Evolutionary conservation across 92 coral and sea anemone species (phyloP), one percentile per base, ranked within the genome.

Genomic region (Phenganax marumi): DNA sequence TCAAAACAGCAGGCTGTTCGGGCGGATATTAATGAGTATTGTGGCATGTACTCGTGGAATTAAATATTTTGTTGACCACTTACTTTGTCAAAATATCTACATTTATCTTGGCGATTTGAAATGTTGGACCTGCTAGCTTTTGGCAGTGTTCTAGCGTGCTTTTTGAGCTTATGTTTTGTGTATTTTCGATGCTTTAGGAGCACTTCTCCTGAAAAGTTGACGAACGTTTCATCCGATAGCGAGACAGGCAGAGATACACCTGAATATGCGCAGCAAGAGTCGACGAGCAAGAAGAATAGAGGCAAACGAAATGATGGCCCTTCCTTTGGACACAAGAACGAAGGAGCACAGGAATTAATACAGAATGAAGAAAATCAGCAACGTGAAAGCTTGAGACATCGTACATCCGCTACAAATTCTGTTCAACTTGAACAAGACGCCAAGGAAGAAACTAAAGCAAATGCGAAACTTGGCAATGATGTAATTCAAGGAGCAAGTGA

Each of bases 161-260:
- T 60, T 43, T 66, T 54, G 14, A 39, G 81, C 25, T 56, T 76
- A 76, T 48, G 61, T 61, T 49, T 78, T 62, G 72, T 78, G 0
- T 78, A 26, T 39, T 78, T 78, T 62, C 57, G 83, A 24, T 57
- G 73, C 72, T 33, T 26, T 26, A 52, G 65, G 54, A 75, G 63
- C 14, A 46, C 25, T 51, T 26, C 50, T 7, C 50, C 62, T 5
- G 65, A 52, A 39, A 55, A 51, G n/a, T 52, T 26, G 66, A 55
- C 80, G 39, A 75, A 75, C 22, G 62, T 26, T 54, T 51, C 62
- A 3, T 51, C 62, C 14, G 39, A 49, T 16, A 5, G 49, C 19
- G 56, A 72, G 18, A 14, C 22, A 21, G 63, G 63, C 17, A 50
- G 77, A 53, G 77, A 72, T 3, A 55, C 77, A 72, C 72, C 72